Evolutionary conservation across 2,113 vertebrate genomes (phyloP).

Genomic region (Sceloporus tristichus): DNA sequence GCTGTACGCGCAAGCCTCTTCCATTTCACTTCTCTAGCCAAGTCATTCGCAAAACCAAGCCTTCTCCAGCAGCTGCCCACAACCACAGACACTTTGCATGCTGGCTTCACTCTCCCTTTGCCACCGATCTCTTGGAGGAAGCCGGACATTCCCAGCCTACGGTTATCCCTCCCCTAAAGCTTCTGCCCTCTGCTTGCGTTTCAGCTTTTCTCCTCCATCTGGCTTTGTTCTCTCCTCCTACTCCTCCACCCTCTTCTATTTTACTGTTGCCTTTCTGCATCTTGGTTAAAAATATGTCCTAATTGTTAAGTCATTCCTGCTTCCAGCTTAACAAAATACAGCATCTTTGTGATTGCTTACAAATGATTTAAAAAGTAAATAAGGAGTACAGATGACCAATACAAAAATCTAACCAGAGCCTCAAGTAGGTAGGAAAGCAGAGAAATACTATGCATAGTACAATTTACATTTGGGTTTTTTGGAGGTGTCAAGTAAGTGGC

Average conservation of each 20-base stretch:
- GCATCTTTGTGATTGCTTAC: constrained; percentile 18
- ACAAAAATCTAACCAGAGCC: background rate
- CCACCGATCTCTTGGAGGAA: constrained; percentile 45
- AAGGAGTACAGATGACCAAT: background rate
- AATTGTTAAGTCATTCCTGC: constrained; percentile 53
- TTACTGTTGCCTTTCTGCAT: constrained; percentile 32
- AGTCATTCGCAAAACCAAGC: constrained; percentile 54
- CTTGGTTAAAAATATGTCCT: constrained; percentile 25
- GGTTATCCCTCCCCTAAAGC: constrained; percentile 10
- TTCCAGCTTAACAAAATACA: constrained; percentile 41
- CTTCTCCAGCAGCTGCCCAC: constrained; percentile 46
- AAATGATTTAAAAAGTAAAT: constrained; percentile 37
- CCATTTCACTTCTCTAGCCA: constrained; percentile 43
- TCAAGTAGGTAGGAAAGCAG: background rate
- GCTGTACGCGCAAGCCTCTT: constrained; percentile 40
- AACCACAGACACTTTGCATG: constrained; percentile 16
- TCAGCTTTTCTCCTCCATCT: constrained; percentile 47
- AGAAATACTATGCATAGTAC: background rate
- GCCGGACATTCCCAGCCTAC: constrained; percentile 46
- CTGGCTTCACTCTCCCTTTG: constrained; percentile 47
- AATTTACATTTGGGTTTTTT: background rate
- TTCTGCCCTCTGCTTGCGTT: constrained; percentile 25
- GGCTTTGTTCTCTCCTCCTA: constrained; percentile 42
- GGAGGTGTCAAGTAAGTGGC: constrained; percentile 25
- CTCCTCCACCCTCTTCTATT: constrained; percentile 24